Evolutionary conservation across 2,797 vertebrate species (phyloP).

Genomic region (Carduelis carduelis): DNA sequence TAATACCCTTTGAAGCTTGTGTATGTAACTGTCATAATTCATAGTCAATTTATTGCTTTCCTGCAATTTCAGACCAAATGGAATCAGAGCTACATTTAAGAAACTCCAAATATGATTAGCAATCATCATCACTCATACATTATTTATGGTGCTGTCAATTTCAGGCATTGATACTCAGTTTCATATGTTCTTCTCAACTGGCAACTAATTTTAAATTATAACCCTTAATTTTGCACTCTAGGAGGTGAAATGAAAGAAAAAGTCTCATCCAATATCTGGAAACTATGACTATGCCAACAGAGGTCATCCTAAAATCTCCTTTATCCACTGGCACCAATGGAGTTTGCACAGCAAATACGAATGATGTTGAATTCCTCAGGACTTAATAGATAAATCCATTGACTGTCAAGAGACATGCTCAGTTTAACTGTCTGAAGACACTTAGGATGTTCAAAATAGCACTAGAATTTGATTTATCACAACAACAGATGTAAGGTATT

Average conservation of each 20-base stretch:
- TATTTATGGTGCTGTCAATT: background rate
- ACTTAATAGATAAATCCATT: background rate
- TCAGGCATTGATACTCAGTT: background rate
- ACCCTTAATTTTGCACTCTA: background rate
- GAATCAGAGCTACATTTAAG: background rate
- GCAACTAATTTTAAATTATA: background rate
- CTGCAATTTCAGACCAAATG: background rate
- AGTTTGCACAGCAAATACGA: background rate
- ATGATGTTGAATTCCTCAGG: background rate
- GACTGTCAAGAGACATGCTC: background rate
- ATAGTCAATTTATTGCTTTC: background rate
- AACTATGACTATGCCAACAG: background rate
- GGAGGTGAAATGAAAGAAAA: background rate
- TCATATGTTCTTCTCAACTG: background rate
- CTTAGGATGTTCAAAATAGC: background rate
- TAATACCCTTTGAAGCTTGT: background rate
- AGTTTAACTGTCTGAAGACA: background rate
- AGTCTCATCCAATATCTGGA: background rate
- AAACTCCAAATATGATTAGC: background rate
- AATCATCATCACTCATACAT: background rate
- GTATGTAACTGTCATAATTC: background rate
- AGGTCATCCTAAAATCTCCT: background rate
- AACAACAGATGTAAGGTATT: background rate
- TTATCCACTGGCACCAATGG: background rate
- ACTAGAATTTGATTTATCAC: background rate